These are phyloP conservation scores for Pelecanus crispus DNA, from an alignment of 2,113 vertebrate genomes.

Conservation along the genomic window DNA sequence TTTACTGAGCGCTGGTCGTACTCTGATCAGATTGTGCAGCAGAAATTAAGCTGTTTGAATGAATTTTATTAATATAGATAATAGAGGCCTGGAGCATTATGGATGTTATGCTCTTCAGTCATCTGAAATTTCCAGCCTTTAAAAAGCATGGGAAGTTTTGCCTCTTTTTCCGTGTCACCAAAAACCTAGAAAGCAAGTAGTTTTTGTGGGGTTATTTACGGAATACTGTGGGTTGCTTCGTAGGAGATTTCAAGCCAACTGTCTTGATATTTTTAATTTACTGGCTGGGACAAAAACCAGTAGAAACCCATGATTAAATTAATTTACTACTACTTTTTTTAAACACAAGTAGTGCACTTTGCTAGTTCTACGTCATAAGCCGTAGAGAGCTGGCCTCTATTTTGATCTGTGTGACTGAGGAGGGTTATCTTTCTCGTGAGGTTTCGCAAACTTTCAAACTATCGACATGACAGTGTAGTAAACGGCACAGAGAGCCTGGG, in stretches of 20 bases:
- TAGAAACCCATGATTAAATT: not conserved
- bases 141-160: not conserved
- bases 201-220: slow-evolving; percentile 4
- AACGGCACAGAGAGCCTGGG: not conserved
- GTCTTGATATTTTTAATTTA: slow-evolving; percentile 16
- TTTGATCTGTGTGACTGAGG: not conserved
- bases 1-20: not conserved
- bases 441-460: not conserved
- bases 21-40: not conserved
- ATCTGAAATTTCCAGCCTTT: not conserved
- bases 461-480: not conserved
- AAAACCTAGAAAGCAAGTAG: not conserved
- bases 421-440: not conserved
- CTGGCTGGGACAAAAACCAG: not conserved
- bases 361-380: not conserved
- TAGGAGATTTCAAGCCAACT: slow-evolving; percentile 2
- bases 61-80: not conserved
- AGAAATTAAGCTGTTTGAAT: not conserved
- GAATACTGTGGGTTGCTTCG: slow-evolving; percentile 2
- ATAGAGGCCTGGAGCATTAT: not conserved
- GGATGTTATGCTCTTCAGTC: not conserved
- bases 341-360: not conserved
- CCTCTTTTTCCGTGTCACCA: not conserved
- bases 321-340: slow-evolving; percentile 3
- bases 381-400: not conserved